phyloP scores from a whole-genome alignment of 2,888 invertebrate genomes.

The Cerastis leucographa region DNA sequence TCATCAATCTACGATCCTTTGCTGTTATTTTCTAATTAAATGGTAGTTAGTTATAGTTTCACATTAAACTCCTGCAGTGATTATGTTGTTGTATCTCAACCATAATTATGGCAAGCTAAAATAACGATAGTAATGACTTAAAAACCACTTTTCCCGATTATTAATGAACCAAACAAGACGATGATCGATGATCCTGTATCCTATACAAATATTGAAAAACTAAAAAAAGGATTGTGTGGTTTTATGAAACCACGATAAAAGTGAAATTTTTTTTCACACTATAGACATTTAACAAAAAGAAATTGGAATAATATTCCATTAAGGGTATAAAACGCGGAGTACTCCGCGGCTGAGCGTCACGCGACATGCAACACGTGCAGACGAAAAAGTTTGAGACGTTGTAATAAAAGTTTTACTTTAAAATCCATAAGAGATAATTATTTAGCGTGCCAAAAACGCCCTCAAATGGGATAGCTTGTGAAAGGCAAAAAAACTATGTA shows the following conservation, averaged over 20 bases:
- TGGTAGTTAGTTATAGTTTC: slow-evolving; percentile 47
- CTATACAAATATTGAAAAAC: slow-evolving; percentile 59
- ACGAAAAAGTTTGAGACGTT: no score
- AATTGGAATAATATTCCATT: no score
- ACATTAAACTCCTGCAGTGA: slow-evolving; percentile 42
- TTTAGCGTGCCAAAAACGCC: slow-evolving; percentile 23
- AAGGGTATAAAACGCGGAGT: no score
- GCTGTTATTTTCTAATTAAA: slow-evolving; percentile 60
- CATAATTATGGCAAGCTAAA: slow-evolving; percentile 43
- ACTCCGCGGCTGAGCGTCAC: no score
- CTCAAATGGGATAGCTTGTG: background rate
- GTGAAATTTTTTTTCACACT: no score
- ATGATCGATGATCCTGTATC: slow-evolving; percentile 51
- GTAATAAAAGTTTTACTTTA: no score
- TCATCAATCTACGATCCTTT: slow-evolving; percentile 51
- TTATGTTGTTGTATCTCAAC: slow-evolving; percentile 54
- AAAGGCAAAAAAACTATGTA: background rate
- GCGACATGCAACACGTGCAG: no score
- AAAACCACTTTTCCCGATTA: slow-evolving; percentile 49
- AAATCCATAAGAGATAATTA: slow-evolving; percentile 23
- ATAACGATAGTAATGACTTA: slow-evolving; percentile 41
- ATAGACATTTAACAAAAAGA: no score
- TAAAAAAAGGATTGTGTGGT: no score
- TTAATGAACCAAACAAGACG: slow-evolving; percentile 56
- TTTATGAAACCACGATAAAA: no score